Conservation (phyloP, 2,888 invertebrate genomes). For the Rhimphoctona megacephalus region DNA sequence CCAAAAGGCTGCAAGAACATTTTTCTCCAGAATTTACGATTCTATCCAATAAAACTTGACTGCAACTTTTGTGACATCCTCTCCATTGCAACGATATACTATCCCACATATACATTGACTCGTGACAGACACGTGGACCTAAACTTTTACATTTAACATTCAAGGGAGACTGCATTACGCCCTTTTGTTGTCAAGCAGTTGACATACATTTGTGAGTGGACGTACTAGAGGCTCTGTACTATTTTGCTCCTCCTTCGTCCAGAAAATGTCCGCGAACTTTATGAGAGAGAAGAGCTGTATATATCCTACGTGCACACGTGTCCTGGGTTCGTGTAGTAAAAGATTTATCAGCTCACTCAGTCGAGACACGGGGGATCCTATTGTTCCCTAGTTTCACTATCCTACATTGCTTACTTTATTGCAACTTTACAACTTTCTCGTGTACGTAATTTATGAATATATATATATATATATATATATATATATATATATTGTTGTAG, state of each 20-base stretch:
- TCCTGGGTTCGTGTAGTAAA: constrained; percentile 44
- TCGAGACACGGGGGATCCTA: constrained; percentile 42
- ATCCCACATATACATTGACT: not conserved
- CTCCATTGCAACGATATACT: not conserved
- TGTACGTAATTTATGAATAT: not conserved
- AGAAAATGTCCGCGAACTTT: constrained; percentile 38
- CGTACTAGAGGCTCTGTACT: not conserved
- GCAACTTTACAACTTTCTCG: constrained; percentile 29
- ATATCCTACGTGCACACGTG: constrained; percentile 19
- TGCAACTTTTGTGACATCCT: not conserved
- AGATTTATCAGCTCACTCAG: constrained; percentile 60
- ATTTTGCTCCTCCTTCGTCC: constrained; percentile 19
- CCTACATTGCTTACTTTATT: constrained; percentile 26
- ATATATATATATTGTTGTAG: not conserved
- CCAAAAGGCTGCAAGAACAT: not conserved
- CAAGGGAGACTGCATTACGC: not conserved
- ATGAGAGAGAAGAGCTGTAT: constrained; percentile 29
- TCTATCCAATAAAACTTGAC: not conserved
- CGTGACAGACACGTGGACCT: not conserved
- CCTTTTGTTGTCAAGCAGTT: not conserved
- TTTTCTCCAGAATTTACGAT: not conserved
- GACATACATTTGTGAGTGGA: not conserved
- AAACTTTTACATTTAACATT: not conserved
- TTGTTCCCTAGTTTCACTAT: constrained; percentile 37
- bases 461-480: too few species aligned